These are phyloP conservation scores for Liparis tanakae DNA, from an alignment of 2,797 vertebrate genomes.

Conservation along the genomic window DNA sequence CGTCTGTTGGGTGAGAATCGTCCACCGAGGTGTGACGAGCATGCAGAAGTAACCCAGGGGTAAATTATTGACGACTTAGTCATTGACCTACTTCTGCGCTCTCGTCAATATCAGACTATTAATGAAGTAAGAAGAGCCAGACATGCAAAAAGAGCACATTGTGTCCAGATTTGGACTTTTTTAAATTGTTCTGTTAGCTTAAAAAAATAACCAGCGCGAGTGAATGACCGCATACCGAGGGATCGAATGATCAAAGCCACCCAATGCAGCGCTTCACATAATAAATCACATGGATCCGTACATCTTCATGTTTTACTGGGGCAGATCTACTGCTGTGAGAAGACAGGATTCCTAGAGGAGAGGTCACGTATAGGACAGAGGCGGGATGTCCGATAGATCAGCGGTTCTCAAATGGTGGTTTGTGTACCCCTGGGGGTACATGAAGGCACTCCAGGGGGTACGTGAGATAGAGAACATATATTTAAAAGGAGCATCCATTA, in stretches of 20 bases:
- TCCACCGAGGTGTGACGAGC: conserved; percentile 9
- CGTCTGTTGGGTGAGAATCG: conserved; percentile 1
- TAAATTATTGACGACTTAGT: conserved; percentile 70
- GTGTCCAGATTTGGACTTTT: conserved; percentile 32
- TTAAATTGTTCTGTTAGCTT: not conserved
- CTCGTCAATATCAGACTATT: conserved; percentile 63
- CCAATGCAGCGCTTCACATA: not conserved
- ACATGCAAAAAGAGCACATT: conserved; percentile 47
- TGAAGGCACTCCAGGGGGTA: too few species aligned
- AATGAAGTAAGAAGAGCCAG: conserved; percentile 62
- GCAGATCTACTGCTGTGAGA: conserved; percentile 40
- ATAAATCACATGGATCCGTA: conserved; percentile 25
- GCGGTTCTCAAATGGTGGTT: too few species aligned
- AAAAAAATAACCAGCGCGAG: not conserved
- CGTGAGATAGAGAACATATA: too few species aligned
- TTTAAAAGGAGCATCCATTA: too few species aligned
- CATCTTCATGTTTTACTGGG: conserved; percentile 32
- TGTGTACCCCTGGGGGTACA: too few species aligned
- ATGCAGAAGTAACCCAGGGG: conserved; percentile 34
- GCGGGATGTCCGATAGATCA: conserved; percentile 39
- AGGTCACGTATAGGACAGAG: conserved; percentile 69
- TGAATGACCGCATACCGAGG: not conserved
- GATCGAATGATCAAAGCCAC: conserved; percentile 11
- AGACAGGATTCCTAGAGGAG: conserved; percentile 53
- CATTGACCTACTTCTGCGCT: conserved; percentile 71